These are phyloP conservation scores for Punctoribates punctum DNA, from an alignment of 2,888 invertebrate species.

Conservation along the genomic window DNA sequence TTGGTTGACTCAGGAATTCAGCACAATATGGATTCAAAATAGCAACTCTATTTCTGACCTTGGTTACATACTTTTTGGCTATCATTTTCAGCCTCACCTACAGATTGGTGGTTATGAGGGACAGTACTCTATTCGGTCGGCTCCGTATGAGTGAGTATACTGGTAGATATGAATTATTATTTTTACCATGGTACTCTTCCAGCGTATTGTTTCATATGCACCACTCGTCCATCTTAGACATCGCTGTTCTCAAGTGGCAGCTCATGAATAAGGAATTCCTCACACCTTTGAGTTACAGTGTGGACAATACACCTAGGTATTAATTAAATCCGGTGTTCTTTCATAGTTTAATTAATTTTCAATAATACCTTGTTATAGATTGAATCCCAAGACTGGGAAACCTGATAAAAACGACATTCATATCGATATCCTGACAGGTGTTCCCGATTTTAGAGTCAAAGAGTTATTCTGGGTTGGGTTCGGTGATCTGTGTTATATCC, in stretches of 20 bases:
- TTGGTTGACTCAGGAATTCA: not conserved
- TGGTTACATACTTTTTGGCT: too few relatives aligned
- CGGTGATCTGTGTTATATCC: not conserved
- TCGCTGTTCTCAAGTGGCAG: not conserved
- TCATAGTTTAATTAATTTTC: too few relatives aligned
- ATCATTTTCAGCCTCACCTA: not conserved
- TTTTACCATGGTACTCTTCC: not conserved
- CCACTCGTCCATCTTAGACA: not conserved
- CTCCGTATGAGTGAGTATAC: not conserved
- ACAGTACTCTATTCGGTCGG: not conserved
- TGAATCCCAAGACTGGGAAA: too few relatives aligned
- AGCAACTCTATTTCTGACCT: not conserved
- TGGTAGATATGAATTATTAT: too few relatives aligned
- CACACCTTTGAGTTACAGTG: not conserved
- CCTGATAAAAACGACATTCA: too few relatives aligned
- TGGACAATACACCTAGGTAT: not conserved
- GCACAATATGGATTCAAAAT: not conserved
- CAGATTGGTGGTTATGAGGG: not conserved
- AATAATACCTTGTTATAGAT: too few relatives aligned
- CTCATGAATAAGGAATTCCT: not conserved
- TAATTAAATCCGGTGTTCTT: too few relatives aligned
- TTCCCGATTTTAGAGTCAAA: not conserved
- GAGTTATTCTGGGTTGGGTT: not conserved
- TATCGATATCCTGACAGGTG: not conserved
- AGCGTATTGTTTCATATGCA: too few relatives aligned